Percentiles rank a stretch among this genome's conserved stretches.
These are phyloP conservation scores for Rhinolophus ferrumequinum DNA, from an alignment of 2,113 vertebrate genomes.

Conservation along the genomic window DNA sequence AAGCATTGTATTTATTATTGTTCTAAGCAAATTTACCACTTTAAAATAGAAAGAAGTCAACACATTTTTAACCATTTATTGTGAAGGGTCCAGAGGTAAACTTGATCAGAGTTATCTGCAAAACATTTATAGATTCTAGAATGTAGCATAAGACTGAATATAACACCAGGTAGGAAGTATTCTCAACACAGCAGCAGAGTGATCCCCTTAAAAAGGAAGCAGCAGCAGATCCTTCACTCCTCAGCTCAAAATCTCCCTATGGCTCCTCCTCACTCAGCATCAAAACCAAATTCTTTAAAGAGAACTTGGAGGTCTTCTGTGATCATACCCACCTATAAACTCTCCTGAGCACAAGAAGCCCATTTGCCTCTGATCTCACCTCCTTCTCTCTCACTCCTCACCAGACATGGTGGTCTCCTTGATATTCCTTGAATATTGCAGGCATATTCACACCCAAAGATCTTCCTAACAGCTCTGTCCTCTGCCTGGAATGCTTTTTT, in stretches of 20 bases:
- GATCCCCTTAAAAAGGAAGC: background rate
- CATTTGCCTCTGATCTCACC: background rate
- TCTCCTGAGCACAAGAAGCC: background rate
- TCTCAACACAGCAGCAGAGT: background rate
- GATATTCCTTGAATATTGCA: background rate
- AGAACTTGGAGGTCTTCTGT: background rate
- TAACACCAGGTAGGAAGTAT: background rate
- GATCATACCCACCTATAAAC: background rate
- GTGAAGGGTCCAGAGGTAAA: background rate
- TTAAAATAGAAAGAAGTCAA: constrained; percentile 26
- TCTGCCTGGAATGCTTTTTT: background rate
- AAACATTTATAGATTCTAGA: background rate
- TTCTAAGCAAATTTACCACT: background rate
- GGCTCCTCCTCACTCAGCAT: background rate
- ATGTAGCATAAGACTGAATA: background rate
- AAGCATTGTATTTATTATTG: background rate
- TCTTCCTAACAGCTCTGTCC: background rate
- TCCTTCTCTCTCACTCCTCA: background rate
- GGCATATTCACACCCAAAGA: background rate
- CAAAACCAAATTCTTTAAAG: background rate
- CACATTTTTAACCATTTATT: constrained; percentile 26
- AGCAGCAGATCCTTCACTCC: background rate
- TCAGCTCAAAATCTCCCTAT: background rate
- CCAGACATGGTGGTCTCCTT: background rate
- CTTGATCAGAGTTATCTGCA: background rate